A percentile compares a stretch with the other conserved stretches of the same genome.
Evolutionary conservation across 2,888 invertebrate genomes (phyloP).

Genomic region (Ditula angustiorana): DNA sequence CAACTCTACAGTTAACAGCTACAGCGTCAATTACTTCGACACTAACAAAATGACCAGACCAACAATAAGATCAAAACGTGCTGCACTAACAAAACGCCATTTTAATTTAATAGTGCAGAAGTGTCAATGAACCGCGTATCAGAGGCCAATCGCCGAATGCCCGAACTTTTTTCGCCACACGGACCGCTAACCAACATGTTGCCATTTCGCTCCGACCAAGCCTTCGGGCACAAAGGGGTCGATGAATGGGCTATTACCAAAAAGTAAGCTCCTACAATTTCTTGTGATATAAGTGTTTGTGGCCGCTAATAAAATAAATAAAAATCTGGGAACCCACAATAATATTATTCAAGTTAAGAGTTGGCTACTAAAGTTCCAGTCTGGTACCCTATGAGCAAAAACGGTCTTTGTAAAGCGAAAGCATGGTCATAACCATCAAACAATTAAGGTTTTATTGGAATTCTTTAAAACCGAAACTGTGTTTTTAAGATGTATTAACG

Average conservation of each 20-base stretch:
- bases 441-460: background rate
- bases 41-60: constrained; percentile 44
- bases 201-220: constrained; percentile 44
- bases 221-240: constrained; percentile 35
- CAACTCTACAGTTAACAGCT: constrained; percentile 50
- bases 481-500: background rate
- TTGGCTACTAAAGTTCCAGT: background rate
- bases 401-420: constrained; percentile 33
- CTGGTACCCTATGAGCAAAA: background rate
- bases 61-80: constrained; percentile 67
- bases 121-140: constrained; percentile 63
- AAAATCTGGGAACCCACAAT: constrained; percentile 5
- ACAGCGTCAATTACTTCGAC: constrained; percentile 50
- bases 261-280: constrained; percentile 33
- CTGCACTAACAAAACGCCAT: constrained; percentile 62
- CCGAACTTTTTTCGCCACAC: constrained; percentile 58
- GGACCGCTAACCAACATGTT: constrained; percentile 56
- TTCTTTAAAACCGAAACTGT: constrained; percentile 1
- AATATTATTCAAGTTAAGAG: too few species aligned
- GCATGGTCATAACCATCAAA: background rate
- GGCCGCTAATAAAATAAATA: constrained; percentile 2
- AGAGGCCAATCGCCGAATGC: constrained; percentile 54
- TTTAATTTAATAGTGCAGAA: constrained; percentile 66
- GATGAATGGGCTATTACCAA: constrained; percentile 21
- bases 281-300: constrained; percentile 10